Conservation (phyloP, 2,888 invertebrate genomes). For the Lepidocyrtoides sp. region DNA sequence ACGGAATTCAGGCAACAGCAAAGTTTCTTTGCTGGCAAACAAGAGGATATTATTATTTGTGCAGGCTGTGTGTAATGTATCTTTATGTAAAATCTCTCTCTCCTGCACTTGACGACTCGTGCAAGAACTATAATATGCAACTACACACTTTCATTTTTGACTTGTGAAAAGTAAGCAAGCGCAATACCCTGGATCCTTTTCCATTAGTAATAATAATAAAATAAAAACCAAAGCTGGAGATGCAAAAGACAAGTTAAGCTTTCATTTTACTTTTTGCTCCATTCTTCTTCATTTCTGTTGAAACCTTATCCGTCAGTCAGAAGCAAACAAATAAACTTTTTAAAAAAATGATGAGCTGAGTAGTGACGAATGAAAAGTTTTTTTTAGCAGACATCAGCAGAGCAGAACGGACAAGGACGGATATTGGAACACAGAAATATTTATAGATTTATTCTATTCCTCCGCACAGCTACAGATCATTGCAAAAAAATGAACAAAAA, state of each 20-base stretch:
- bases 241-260: neutral
- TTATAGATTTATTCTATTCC: neutral
- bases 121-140: neutral
- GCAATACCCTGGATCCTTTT: neutral
- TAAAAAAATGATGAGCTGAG: neutral
- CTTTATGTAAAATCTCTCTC: neutral
- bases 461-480: neutral
- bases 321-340: constrained; percentile 40
- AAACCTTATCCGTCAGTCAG: constrained; percentile 43
- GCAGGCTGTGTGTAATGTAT: neutral
- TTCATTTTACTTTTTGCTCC: neutral
- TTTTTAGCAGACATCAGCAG: neutral
- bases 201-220: neutral
- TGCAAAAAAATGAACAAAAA: neutral
- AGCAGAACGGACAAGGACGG: neutral
- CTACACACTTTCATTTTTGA: neutral
- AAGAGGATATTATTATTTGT: neutral
- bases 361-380: neutral
- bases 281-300: constrained; percentile 26
- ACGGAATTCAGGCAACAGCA: neutral
- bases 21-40: neutral
- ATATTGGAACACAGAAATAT: neutral
- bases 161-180: neutral
- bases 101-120: neutral
- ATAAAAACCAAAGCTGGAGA: constrained; percentile 25